Conservation (phyloP, 2,113 vertebrate species). For the Guaruba guarouba region DNA sequence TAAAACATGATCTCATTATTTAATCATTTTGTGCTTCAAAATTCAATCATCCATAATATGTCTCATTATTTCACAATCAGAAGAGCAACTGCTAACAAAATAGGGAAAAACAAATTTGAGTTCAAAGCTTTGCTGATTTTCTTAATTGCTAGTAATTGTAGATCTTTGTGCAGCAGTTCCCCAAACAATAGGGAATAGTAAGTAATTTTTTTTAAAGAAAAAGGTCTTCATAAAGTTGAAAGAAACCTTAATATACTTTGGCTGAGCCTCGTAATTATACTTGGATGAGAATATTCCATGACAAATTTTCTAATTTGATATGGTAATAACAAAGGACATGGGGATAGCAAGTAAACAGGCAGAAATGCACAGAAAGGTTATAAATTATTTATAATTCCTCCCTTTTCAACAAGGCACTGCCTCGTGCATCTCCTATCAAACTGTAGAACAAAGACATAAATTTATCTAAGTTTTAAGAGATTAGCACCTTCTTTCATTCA, state of each 20-base stretch:
- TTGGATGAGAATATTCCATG: not conserved
- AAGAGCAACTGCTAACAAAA: not conserved
- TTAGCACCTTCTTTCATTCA: not conserved
- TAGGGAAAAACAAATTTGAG: not conserved
- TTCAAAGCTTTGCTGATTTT: not conserved
- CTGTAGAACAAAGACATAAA: not conserved
- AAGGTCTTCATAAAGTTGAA: not conserved
- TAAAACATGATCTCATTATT: not conserved
- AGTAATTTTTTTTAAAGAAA: not conserved
- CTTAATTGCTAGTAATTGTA: not conserved
- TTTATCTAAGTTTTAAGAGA: not conserved
- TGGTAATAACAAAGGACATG: not conserved
- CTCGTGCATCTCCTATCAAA: not conserved
- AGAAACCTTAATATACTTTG: not conserved
- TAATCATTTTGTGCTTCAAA: conserved; percentile 21
- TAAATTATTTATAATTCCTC: not conserved
- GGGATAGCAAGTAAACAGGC: not conserved
- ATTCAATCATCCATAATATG: not conserved
- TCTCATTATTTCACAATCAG: not conserved
- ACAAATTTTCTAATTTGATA: not conserved
- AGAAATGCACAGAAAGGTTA: not conserved
- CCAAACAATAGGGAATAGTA: not conserved
- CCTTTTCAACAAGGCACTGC: not conserved
- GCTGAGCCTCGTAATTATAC: not conserved
- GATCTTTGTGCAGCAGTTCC: not conserved